A percentile compares a stretch with the other conserved stretches of the same genome.
Conservation (phyloP, 1,140 invertebrate genomes). For the Pseudachorutes palmiensis region DNA sequence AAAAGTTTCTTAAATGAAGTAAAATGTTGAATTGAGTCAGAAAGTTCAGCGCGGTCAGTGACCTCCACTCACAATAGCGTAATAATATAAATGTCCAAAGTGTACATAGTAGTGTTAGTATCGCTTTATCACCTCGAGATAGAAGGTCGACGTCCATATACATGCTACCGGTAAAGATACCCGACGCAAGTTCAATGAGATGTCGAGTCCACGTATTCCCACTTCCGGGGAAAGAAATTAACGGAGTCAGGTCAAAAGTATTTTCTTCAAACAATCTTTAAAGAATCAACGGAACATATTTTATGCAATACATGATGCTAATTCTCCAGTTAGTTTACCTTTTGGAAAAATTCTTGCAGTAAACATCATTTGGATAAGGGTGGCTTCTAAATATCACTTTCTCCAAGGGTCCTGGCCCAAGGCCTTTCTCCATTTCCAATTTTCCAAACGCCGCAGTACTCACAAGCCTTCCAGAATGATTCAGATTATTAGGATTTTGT, state of each 20-base stretch:
- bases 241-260: slow-evolving; percentile 34
- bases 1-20: too few species aligned
- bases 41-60: too few species aligned
- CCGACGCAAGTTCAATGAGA: slow-evolving; percentile 41
- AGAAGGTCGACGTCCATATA: slow-evolving; percentile 39
- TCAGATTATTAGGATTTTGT: too few species aligned
- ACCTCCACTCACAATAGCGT: too few species aligned
- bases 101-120: too few species aligned
- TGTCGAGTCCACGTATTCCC: slow-evolving; percentile 44
- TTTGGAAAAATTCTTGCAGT: background rate
- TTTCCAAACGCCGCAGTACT: too few species aligned
- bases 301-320: background rate
- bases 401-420: too few species aligned
- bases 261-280: background rate
- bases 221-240: slow-evolving; percentile 42
- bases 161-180: slow-evolving; percentile 42
- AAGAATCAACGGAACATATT: background rate
- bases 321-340: background rate
- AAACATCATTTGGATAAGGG: background rate
- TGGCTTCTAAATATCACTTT: too few species aligned
- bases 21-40: too few species aligned
- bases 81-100: too few species aligned
- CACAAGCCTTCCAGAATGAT: too few species aligned
- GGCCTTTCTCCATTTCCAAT: too few species aligned
- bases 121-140: slow-evolving; percentile 35